phyloP scores from a whole-genome alignment of 2,888 invertebrate species.

The Drosophila monieri region DNA sequence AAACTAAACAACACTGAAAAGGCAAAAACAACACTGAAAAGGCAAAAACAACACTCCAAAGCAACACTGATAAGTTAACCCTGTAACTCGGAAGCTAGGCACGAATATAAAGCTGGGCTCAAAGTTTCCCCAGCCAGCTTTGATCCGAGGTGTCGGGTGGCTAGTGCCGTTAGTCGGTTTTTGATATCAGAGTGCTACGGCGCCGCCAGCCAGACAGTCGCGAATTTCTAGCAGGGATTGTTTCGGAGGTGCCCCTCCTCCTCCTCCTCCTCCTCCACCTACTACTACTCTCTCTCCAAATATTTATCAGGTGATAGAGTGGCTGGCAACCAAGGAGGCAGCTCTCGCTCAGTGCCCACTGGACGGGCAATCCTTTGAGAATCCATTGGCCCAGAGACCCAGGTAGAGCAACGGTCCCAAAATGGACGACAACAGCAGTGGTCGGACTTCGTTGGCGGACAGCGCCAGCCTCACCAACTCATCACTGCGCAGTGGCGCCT shows the following conservation, averaged over 20 bases:
- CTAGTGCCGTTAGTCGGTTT: constrained; percentile 2
- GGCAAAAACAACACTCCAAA: not conserved
- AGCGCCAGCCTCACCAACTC: constrained; percentile 62
- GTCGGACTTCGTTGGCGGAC: constrained; percentile 58
- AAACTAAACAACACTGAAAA: not conserved
- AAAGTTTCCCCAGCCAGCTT: not conserved
- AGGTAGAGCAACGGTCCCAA: not conserved
- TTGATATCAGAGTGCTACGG: not conserved
- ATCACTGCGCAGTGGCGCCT: constrained; percentile 55
- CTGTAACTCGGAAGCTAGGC: constrained; percentile 2
- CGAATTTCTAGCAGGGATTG: constrained; percentile 1
- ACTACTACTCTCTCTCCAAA: not conserved
- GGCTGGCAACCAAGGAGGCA: not conserved
- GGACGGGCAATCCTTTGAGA: not conserved
- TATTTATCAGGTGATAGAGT: constrained; percentile 2
- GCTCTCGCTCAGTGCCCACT: not conserved
- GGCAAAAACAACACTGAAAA: not conserved
- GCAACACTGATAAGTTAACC: constrained; percentile 2
- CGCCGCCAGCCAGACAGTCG: constrained; percentile 2
- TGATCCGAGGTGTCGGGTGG: constrained; percentile 2
- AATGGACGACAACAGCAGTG: constrained; percentile 75
- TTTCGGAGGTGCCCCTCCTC: not conserved
- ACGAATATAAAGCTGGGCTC: constrained; percentile 1
- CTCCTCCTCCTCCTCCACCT: not conserved
- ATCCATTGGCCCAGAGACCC: not conserved